Evolutionary conservation across 2,888 invertebrate species (phyloP), one percentile per base, ranked within the genome.

Genomic region (Synanthedon tipuliformis): DNA sequence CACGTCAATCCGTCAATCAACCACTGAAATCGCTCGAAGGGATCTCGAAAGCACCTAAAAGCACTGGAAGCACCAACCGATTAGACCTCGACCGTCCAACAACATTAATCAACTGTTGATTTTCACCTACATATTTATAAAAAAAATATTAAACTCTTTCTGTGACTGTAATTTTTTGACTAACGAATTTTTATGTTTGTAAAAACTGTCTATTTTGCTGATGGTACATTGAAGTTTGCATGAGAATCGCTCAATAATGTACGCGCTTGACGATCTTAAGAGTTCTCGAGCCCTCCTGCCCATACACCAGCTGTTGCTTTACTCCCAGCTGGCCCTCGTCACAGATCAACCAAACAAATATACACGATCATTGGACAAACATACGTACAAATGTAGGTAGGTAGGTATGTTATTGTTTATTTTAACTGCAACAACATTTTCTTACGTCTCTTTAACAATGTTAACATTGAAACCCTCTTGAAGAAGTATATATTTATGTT

Each of bases 321-420:
- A 40, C 50, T 66, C 66, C 66, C 80, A 78, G 81, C 78, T 78
- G 80, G 66, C 66, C 61, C 65, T 66, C 71, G 68, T 79, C 78
- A 75, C 66, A 69, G 67, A 68, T 68, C 65, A 64, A 57, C 34
- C 59, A 61, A 63, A 71, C 67, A 71, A 70, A 73, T 69, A 63
- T 55, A 69, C 71, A 75, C 71, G 68, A 72, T 72, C 70, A 66
- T 69, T 76, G 70, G 67, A 71, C 75, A 80, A 79, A 80, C 79
- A 77, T 74, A 73, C 71, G 68, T 71, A 68, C 62, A 45, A 45
- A 15, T 45, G 13, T 45, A 45, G n/a, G n/a, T n/a, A 45, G 15
- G 57, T 59, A 59, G 61, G 63, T 66, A 64, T 63, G 64, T 67
- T 68, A 65, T 65, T 70, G 70, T 75, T 75, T 73, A 69, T 64